These are phyloP conservation scores for Scrobipalpa atriplicella DNA, from an alignment of 2,888 invertebrate genomes.

Conservation along the genomic window DNA sequence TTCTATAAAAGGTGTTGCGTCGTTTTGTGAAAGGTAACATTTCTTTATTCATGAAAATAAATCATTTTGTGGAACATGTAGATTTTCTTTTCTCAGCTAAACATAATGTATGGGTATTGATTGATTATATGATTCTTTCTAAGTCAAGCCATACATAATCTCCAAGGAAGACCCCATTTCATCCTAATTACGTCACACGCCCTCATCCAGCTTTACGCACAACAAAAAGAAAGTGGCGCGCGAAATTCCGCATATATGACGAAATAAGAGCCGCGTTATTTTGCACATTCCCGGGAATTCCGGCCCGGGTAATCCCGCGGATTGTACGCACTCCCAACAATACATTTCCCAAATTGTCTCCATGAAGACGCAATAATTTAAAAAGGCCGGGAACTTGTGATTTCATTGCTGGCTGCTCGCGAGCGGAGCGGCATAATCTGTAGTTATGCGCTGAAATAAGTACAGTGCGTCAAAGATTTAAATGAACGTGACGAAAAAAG, in stretches of 20 bases:
- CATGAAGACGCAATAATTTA: conserved; percentile 72
- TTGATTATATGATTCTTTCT: no score
- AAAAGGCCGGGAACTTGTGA: conserved; percentile 46
- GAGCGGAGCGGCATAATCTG: conserved; percentile 13
- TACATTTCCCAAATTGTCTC: conserved; percentile 74
- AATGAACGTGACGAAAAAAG: no score
- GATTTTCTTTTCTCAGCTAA: no score
- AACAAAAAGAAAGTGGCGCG: conserved; percentile 30
- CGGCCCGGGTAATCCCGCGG: conserved; percentile 56
- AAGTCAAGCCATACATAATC: no score
- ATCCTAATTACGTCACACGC: conserved; percentile 15
- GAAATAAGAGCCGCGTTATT: conserved; percentile 31
- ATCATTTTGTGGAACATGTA: not conserved
- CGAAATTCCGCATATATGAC: conserved; percentile 31
- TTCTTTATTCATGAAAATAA: not conserved
- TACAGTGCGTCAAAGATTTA: not conserved
- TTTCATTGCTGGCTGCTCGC: conserved; percentile 20
- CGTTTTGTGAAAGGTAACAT: not conserved
- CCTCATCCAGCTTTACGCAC: conserved; percentile 16
- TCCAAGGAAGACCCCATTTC: not conserved
- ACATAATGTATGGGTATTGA: no score
- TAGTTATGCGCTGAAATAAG: conserved; percentile 25
- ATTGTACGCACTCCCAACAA: conserved; percentile 50
- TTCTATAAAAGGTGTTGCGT: not conserved
- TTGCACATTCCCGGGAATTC: conserved; percentile 28